These are phyloP conservation scores for Pyralis farinalis DNA, from an alignment of 2,888 invertebrate genomes.

Conservation along the genomic window DNA sequence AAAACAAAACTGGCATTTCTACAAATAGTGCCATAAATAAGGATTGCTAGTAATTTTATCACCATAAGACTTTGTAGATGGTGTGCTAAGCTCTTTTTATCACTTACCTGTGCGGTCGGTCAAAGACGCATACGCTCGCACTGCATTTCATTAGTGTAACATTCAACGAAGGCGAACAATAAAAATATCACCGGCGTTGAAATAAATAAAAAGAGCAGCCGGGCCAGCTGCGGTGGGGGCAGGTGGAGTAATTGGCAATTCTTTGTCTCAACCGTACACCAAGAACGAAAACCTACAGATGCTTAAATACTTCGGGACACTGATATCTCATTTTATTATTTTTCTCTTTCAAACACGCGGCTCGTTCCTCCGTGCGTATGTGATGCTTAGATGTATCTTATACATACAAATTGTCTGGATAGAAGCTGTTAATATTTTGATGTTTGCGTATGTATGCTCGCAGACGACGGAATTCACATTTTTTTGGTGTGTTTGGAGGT, in stretches of 20 bases:
- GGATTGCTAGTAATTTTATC: not conserved
- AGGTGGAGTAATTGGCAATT: constrained; percentile 80
- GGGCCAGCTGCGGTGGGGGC: constrained; percentile 73
- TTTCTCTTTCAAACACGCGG: constrained; percentile 14
- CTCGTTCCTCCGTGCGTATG: constrained; percentile 5
- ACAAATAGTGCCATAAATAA: not conserved
- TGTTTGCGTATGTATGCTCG: constrained; percentile 3
- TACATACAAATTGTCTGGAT: not conserved
- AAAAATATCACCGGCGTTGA: constrained; percentile 76
- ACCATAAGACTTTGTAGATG: not conserved
- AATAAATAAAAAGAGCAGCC: constrained; percentile 78
- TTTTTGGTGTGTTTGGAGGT: not conserved
- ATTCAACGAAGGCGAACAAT: constrained; percentile 66
- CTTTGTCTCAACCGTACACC: constrained; percentile 70
- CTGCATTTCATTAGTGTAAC: constrained; percentile 49
- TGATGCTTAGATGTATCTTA: constrained; percentile 9
- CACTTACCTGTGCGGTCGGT: constrained; percentile 26
- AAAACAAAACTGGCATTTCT: not conserved
- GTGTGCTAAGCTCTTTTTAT: constrained; percentile 2
- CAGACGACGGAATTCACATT: not conserved
- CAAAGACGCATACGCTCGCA: constrained; percentile 40
- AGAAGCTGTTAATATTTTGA: not conserved
- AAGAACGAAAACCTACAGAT: constrained; percentile 54
- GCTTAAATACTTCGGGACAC: constrained; percentile 51
- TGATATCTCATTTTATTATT: constrained; percentile 52